Evolutionary conservation across 2,113 vertebrate species (phyloP).

Genomic region (Eleginops maclovinus): DNA sequence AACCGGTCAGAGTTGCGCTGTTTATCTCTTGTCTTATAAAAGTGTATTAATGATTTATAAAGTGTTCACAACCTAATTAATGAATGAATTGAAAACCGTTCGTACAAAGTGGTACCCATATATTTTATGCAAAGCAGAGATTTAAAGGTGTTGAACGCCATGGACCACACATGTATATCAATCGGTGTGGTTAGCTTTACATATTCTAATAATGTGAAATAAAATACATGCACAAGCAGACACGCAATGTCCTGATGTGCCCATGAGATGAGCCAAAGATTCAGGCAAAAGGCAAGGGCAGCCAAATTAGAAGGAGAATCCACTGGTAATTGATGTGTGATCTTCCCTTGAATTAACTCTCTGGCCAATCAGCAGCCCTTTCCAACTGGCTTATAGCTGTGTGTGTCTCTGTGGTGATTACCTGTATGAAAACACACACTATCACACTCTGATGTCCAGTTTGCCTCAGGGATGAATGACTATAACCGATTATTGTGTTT

Average conservation of each 20-base stretch:
- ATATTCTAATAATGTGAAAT: neutral
- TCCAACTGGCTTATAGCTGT: slow-evolving; percentile 35
- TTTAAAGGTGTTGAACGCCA: neutral
- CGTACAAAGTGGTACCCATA: too few relatives aligned
- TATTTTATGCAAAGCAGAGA: slow-evolving; percentile 1
- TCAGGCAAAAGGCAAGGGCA: slow-evolving; percentile 38
- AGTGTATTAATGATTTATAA: too few relatives aligned
- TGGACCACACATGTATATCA: slow-evolving; percentile 10
- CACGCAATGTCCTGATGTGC: slow-evolving; percentile 5
- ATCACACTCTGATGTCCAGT: slow-evolving; percentile 44
- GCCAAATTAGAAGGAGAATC: slow-evolving; percentile 50
- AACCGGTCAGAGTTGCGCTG: too few relatives aligned
- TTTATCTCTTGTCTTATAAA: too few relatives aligned
- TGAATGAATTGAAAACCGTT: too few relatives aligned
- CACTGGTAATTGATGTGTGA: slow-evolving; percentile 64
- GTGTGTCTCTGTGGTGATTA: slow-evolving; percentile 22
- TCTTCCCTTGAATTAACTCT: slow-evolving; percentile 64
- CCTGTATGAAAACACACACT: slow-evolving; percentile 45
- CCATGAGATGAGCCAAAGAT: slow-evolving; percentile 35
- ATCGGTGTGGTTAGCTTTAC: neutral
- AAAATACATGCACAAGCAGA: neutral
- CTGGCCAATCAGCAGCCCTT: slow-evolving; percentile 38
- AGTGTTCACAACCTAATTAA: too few relatives aligned
- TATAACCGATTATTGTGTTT: slow-evolving; percentile 58
- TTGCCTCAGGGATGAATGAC: slow-evolving; percentile 65